Evolutionary conservation across 2,888 invertebrate genomes (phyloP), one percentile per base, ranked within the genome.

Genomic region (Amitus sp.): DNA sequence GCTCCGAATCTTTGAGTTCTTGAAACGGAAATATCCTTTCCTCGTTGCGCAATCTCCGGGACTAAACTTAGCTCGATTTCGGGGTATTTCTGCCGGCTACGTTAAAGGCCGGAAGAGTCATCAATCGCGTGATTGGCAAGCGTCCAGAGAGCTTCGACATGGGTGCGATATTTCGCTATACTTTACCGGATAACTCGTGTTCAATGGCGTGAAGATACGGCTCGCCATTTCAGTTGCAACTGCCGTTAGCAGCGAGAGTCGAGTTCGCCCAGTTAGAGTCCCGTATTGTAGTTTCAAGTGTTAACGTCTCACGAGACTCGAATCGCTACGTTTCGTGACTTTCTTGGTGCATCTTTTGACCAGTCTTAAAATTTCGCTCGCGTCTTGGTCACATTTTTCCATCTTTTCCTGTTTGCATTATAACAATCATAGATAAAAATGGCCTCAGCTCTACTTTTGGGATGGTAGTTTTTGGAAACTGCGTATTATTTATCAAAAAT

Each of bases 281-380:
- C n/a, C 33, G 33, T 9, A 33, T 33, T 33, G 47, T 55, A 30
- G 6, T 2, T 51, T 33, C 40, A 50, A 17, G 47, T 19, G 50
- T 49, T 42, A 51, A 62, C 57, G 43, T 53, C 43, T 54, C 50
- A 34, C 56, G 50, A 40, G 45, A 51, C 62, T 62, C 62, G 19
- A 47, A 40, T 58, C 58, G 10, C 39, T 20, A 13, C 42, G 55
- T 45, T 28, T 30, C 17, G 17, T 23, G 9, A 37, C 52, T 45
- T 15, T 39, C 23, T 23, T 23, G 3, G 23, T n/a, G n/a, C n/a
- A n/a, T n/a, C n/a, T n/a, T n/a, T n/a, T n/a, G n/a, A n/a, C n/a
- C n/a, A n/a, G n/a, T n/a, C n/a, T n/a, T n/a, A n/a, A n/a, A n/a
- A n/a, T n/a, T n/a, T n/a, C 28, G 28, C 6, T 9, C 28, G 28